phyloP scores from a whole-genome alignment of 2,113 vertebrate genomes.

The Vulpes vulpes region DNA sequence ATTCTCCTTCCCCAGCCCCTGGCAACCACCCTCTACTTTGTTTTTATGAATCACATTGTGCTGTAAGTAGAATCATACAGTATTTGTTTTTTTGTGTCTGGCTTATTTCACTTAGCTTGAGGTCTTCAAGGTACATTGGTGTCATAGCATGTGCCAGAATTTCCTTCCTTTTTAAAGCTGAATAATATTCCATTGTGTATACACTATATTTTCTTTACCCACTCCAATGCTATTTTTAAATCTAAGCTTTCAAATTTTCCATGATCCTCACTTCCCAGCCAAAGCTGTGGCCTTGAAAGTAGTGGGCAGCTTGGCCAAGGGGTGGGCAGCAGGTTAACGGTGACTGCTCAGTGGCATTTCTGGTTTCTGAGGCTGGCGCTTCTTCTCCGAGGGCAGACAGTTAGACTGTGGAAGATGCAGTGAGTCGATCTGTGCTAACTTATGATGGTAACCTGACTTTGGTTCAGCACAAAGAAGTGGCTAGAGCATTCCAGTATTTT shows the following conservation, averaged over 20 bases:
- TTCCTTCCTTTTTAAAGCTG: neutral
- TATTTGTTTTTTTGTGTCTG: neutral
- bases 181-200: neutral
- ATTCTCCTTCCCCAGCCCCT: neutral
- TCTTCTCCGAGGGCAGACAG: fast-evolving
- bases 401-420: neutral
- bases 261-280: neutral
- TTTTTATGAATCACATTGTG: neutral
- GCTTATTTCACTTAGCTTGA: neutral
- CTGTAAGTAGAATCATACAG: neutral
- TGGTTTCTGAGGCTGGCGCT: neutral
- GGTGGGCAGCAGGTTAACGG: neutral
- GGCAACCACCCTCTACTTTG: neutral
- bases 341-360: no score
- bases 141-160: neutral
- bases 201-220: neutral
- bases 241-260: neutral
- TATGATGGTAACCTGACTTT: neutral
- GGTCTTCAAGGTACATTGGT: neutral
- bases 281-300: neutral
- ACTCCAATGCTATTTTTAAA: neutral
- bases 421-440: fast-evolving
- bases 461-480: neutral
- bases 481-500: neutral
- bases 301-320: neutral